phyloP scores from a whole-genome alignment of 1,140 invertebrate species.

The Contarinia nasturtii region DNA sequence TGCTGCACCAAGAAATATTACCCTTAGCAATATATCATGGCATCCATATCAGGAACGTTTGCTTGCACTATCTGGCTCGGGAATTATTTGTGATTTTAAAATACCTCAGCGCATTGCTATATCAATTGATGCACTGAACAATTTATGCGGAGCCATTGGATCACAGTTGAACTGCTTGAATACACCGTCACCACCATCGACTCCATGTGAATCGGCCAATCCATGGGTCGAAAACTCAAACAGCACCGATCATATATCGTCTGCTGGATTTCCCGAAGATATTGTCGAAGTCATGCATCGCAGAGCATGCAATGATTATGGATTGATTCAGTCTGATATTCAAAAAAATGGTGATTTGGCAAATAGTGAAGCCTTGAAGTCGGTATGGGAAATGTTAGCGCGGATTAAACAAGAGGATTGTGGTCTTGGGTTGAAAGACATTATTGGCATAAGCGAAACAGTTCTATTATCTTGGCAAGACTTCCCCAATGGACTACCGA shows the following conservation, averaged over 20 bases:
- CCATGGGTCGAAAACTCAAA: not conserved
- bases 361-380: conserved; percentile 39
- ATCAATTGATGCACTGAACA: conserved; percentile 3
- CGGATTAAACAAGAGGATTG: conserved; percentile 9
- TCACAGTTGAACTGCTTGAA: not conserved
- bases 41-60: conserved; percentile 18
- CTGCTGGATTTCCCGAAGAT: conserved; percentile 31
- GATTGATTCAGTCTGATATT: conserved; percentile 44
- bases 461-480: not conserved
- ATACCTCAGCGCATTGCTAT: conserved; percentile 1
- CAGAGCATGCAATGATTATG: conserved; percentile 55
- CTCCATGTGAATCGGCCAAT: not conserved
- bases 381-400: conserved; percentile 45
- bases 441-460: conserved; percentile 33
- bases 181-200: not conserved
- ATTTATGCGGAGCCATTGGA: not conserved
- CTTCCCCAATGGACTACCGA: conserved; percentile 11
- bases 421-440: conserved; percentile 14
- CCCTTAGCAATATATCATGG: conserved; percentile 11
- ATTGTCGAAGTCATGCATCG: conserved; percentile 52
- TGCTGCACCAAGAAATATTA: conserved; percentile 8
- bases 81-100: conserved; percentile 2
- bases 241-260: not conserved
- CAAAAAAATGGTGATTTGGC: conserved; percentile 45
- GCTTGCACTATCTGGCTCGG: conserved; percentile 12